Base-by-base conservation (phyloP, 2,797 vertebrate species). In the Iguana delicatissima region DNA sequence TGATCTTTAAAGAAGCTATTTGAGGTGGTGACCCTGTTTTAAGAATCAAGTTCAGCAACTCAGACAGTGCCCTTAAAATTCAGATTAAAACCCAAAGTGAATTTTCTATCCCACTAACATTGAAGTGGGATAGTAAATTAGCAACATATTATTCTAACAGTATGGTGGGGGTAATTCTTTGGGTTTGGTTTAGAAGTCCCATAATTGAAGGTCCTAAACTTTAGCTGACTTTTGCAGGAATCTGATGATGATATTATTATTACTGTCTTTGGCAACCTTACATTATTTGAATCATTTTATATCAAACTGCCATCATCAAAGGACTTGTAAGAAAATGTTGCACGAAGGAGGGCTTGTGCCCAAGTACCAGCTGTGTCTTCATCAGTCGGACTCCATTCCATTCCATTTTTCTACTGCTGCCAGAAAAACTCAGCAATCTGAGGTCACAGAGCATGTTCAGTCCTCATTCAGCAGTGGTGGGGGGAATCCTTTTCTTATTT, bases 271-370 rank as follows among this genome's bases (percentile, higher is more conserved):
- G 35, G 24, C 8, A 52, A 12, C 74, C 67, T 81, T 46, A 52
- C 62, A 24, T 89, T 29, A 76, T 84, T 64, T 74, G 35, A 64
- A 84, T 89, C 38, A n/a, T 50, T 76, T 77, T 77, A 38, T 10
- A 67, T 6, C 29, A 35, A 80, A 55, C 26, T 35, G 10, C 26
- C 77, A 69, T n/a, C 29, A 18, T 35, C 50, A 85, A n/a, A 16
- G 35, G 57, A 26, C 22, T 7, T 83, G 81, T 46, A 46, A 46
- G 57, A 64, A 83, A 42, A 42, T n/a, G 6, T 52, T 83, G n/a
- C 55, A 42, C 5, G 18, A 29, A 13, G 26, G 6, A 80, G 35
- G 18, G 5, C 9, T 69, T 69, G 10, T 69, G 26, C 67, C 67
- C 67, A 29, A 29, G 4, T 80, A 10, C 0, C 12, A 16, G 50